Evolutionary conservation across 1,140 invertebrate species (phyloP), one percentile per base, ranked within the genome.

Genomic region (Bombus sibiricus): DNA sequence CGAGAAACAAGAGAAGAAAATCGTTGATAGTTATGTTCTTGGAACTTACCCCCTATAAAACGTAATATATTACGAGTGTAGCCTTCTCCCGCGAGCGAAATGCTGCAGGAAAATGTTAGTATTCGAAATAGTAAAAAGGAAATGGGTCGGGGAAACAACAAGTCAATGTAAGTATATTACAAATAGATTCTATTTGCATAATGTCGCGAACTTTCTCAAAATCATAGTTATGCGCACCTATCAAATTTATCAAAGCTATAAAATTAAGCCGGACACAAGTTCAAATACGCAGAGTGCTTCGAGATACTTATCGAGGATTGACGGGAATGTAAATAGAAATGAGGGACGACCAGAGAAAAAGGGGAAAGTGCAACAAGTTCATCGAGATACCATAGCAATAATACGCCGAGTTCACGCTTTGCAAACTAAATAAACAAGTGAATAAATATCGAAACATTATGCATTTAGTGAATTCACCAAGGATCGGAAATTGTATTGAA

Each of bases 181-280:
- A 79, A 71, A 79, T 71, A 84, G 83, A 80, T 47, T 69, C 66
- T 62, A 78, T 84, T 84, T 84, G 83, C 83, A 84, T 84, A 84
- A 84, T 64, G 53, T 62, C 34, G 37, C 64, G 41, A 84, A 84
- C 32, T 84, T 62, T 80, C 53, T 57, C 83, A 32, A 47, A 47
- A 37, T 62, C 71, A 18, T 59, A 39, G 39, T 57, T 59, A 13
- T 37, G 25, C 39, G 64, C 64, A 64, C 22, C 69, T 79, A n/a
- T 80, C 39, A n/a, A 22, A 64, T n/a, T 69, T 79, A n/a, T 80
- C 76, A 22, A n/a, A 12, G 75, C 41, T 9, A 69, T 53, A 43
- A 78, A 69, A 71, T 69, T 47, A 39, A 71, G 34, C 75, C n/a
- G 41, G n/a, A 25, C 6, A 39, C 32, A 47, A 64, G 57, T 43